Conservation (phyloP, 2,113 vertebrate species). For the Phalacrocorax carbo region DNA sequence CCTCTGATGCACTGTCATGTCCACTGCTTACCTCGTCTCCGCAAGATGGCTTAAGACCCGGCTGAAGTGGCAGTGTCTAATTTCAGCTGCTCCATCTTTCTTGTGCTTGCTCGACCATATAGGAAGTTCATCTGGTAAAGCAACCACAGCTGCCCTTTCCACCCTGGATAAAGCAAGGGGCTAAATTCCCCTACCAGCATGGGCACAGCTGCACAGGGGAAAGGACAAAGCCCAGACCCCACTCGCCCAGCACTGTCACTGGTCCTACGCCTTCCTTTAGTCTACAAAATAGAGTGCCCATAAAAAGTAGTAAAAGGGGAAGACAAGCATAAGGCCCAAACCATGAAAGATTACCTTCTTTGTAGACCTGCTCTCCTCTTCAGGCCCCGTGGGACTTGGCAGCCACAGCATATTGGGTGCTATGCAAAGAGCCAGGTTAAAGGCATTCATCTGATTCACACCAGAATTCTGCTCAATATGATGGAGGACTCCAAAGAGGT, state of each 20-base stretch:
- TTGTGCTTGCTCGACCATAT: neutral
- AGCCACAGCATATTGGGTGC: constrained; percentile 83
- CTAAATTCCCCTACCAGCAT: neutral
- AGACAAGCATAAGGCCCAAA: neutral
- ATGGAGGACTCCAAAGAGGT: constrained; percentile 78
- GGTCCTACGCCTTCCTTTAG: neutral
- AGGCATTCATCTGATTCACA: constrained; percentile 82
- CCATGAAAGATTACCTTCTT: constrained; percentile 68
- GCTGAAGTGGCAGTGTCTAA: neutral
- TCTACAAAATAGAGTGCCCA: neutral
- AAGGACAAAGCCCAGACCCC: neutral
- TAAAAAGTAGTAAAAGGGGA: neutral
- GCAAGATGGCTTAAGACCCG: neutral
- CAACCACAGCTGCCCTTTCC: neutral
- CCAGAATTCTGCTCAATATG: constrained; percentile 74
- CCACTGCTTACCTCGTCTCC: neutral
- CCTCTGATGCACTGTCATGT: neutral
- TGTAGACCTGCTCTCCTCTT: constrained; percentile 76
- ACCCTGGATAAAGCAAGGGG: neutral
- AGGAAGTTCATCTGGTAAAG: neutral
- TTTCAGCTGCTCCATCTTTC: neutral
- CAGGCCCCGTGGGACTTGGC: constrained; percentile 66
- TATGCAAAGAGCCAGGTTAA: constrained; percentile 81
- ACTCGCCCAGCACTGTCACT: neutral
- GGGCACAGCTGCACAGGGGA: neutral